These are phyloP conservation scores for Nebria salina DNA, from an alignment of 2,888 invertebrate species.

Conservation along the genomic window DNA sequence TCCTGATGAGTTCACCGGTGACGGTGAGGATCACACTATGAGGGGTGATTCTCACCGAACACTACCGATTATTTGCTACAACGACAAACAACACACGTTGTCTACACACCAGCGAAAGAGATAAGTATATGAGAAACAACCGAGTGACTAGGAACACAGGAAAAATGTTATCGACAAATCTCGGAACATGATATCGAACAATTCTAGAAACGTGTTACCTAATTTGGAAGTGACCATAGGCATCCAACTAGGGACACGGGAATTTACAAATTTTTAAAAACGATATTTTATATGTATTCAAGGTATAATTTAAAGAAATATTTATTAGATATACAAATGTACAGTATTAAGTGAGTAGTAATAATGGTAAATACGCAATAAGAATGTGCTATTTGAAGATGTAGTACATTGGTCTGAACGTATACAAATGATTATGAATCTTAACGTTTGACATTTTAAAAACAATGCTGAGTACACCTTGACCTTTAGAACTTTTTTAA, in stretches of 20 bases:
- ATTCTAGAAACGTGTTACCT: neutral
- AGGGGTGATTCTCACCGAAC: conserved; percentile 28
- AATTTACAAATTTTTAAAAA: neutral
- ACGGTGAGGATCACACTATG: neutral
- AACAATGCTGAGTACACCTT: conserved; percentile 21
- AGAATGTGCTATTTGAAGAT: neutral
- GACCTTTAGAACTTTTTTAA: conserved; percentile 16
- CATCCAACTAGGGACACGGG: neutral
- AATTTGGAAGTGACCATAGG: neutral
- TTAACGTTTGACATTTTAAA: conserved; percentile 17
- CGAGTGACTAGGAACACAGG: too few relatives aligned
- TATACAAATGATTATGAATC: too few relatives aligned
- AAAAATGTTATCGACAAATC: neutral
- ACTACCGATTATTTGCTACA: conserved; percentile 26
- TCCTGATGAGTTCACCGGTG: conserved; percentile 13
- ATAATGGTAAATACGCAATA: too few relatives aligned
- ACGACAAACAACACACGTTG: conserved; percentile 9
- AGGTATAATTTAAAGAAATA: too few relatives aligned
- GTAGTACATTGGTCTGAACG: neutral
- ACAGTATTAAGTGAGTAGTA: too few relatives aligned
- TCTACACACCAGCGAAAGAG: conserved; percentile 1
- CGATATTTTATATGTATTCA: too few relatives aligned
- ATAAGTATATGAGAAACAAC: neutral
- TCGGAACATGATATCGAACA: neutral
- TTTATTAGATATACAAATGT: too few relatives aligned